phyloP scores from a whole-genome alignment of 2,797 vertebrate species.

The Syngnathus acus region DNA sequence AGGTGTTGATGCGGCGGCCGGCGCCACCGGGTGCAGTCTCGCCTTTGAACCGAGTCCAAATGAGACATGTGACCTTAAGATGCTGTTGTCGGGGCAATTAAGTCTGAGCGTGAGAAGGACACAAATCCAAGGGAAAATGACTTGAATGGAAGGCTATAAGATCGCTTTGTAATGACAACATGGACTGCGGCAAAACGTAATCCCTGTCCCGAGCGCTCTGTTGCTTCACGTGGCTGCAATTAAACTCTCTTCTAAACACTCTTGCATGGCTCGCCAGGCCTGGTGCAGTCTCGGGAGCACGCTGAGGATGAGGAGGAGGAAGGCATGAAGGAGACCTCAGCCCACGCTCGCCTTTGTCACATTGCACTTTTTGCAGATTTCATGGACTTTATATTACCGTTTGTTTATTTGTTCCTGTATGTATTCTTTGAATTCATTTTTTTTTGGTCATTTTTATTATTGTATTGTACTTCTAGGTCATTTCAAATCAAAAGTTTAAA shows the following conservation, averaged over 20 bases:
- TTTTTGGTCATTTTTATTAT: too few relatives aligned
- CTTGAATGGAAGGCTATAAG: background rate
- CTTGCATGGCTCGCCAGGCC: slow-evolving; percentile 40
- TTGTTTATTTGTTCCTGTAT: too few relatives aligned
- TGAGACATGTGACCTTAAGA: background rate
- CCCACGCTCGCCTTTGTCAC: too few relatives aligned
- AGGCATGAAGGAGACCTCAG: too few relatives aligned
- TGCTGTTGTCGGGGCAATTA: background rate
- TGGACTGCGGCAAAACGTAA: background rate
- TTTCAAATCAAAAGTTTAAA: too few relatives aligned
- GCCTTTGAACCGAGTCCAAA: background rate
- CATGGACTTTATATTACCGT: too few relatives aligned
- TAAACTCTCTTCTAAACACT: slow-evolving; percentile 57
- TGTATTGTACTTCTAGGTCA: too few relatives aligned
- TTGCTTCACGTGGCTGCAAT: slow-evolving; percentile 65
- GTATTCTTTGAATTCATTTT: too few relatives aligned
- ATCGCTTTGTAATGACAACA: background rate
- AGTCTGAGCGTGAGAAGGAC: background rate
- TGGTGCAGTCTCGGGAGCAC: slow-evolving; percentile 42
- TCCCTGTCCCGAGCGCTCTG: slow-evolving; percentile 28
- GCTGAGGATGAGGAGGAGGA: slow-evolving; percentile 6
- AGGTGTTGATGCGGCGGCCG: background rate
- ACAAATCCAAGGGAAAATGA: background rate
- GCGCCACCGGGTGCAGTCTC: background rate
- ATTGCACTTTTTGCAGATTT: too few relatives aligned